Evolutionary conservation across 2,888 invertebrate species (phyloP).

Genomic region (Scotopteryx bipunctaria): DNA sequence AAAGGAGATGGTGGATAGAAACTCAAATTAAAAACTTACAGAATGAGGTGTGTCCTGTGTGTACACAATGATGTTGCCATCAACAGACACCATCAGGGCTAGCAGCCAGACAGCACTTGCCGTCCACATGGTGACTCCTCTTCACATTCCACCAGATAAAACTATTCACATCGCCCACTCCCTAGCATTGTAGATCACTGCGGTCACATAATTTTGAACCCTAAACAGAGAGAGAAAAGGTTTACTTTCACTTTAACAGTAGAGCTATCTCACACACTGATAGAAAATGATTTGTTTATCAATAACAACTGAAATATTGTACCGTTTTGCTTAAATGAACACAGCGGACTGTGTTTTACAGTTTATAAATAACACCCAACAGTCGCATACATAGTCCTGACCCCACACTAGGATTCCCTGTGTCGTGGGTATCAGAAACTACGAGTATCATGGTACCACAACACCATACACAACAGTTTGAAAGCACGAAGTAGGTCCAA

Average conservation of each 20-base stretch:
- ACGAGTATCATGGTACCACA: too few species aligned
- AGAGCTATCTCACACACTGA: not conserved
- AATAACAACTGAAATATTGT: not conserved
- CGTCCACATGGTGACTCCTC: slow-evolving; percentile 49
- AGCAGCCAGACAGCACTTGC: slow-evolving; percentile 50
- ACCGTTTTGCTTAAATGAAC: not conserved
- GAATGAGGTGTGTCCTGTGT: slow-evolving; percentile 54
- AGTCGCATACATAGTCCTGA: too few species aligned
- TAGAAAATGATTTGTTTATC: not conserved
- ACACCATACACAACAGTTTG: too few species aligned
- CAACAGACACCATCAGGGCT: slow-evolving; percentile 50
- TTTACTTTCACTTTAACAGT: not conserved
- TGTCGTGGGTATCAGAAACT: too few species aligned
- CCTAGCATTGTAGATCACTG: slow-evolving; percentile 29
- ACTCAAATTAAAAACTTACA: slow-evolving; percentile 20
- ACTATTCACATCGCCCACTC: slow-evolving; percentile 47
- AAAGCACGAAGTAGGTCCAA: too few species aligned
- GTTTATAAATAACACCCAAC: too few species aligned
- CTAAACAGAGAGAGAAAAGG: slow-evolving; percentile 22
- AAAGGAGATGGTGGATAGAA: too few species aligned
- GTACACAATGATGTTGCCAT: slow-evolving; percentile 59
- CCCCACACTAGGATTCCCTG: too few species aligned
- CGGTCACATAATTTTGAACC: slow-evolving; percentile 48
- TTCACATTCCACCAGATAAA: slow-evolving; percentile 30
- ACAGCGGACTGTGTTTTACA: too few species aligned